phyloP scores from a whole-genome alignment of 1,140 invertebrate genomes.

The Sinella curviseta region DNA sequence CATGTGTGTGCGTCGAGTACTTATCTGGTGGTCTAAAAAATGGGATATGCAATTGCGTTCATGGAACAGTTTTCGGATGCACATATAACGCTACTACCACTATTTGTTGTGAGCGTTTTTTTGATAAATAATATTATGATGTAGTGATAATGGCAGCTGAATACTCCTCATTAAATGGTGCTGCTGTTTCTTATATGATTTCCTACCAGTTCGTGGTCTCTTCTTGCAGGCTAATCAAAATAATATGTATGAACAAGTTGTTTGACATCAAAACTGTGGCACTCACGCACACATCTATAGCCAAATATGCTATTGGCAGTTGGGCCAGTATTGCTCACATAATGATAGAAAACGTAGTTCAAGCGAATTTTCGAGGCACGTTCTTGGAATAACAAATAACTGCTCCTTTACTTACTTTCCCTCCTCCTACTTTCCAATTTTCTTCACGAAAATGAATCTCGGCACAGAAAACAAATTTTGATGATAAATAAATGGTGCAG shows the following conservation, averaged over 20 bases:
- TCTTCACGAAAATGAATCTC: neutral
- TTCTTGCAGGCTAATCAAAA: constrained; percentile 4
- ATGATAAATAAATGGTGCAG: neutral
- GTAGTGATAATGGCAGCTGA: too few species aligned
- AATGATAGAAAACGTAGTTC: neutral
- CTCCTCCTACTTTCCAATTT: neutral
- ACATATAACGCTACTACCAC: neutral
- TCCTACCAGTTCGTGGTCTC: too few species aligned
- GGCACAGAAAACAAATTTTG: neutral
- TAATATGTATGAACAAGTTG: constrained; percentile 9
- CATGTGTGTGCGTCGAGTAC: too few species aligned
- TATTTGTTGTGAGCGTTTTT: too few species aligned
- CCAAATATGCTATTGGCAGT: constrained; percentile 1
- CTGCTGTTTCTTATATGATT: too few species aligned
- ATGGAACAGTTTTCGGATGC: too few species aligned
- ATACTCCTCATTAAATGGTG: too few species aligned
- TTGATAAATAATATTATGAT: too few species aligned
- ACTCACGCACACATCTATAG: too few species aligned
- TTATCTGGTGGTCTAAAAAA: too few species aligned
- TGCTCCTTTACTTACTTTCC: too few species aligned
- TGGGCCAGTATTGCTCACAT: neutral
- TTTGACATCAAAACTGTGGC: neutral
- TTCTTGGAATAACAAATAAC: neutral
- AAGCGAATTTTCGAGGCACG: constrained; percentile 5
- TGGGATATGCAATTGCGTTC: too few species aligned